These are phyloP conservation scores for Coracias cyanogaster DNA, from an alignment of 2,797 vertebrate genomes.

Conservation along the genomic window DNA sequence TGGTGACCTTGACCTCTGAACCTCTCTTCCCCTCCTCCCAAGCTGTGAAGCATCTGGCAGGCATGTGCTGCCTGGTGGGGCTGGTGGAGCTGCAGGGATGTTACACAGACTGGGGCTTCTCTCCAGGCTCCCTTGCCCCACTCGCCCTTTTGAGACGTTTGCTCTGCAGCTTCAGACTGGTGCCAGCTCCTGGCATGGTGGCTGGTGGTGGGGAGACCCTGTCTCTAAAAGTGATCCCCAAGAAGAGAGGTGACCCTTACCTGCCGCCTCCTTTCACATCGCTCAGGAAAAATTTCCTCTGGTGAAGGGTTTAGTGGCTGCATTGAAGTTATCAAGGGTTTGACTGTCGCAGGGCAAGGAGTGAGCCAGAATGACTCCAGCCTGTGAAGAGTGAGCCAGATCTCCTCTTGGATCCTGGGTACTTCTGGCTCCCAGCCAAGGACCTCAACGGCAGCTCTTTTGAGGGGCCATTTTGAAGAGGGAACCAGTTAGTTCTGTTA, in stretches of 20 bases:
- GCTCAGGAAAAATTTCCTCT: neutral
- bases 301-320: neutral
- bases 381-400: neutral
- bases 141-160: neutral
- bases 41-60: slow-evolving; percentile 3
- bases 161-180: accelerated
- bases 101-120: neutral
- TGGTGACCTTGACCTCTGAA: neutral
- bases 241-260: neutral
- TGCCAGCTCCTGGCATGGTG: neutral
- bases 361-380: neutral
- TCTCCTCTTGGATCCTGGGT: neutral
- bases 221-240: neutral
- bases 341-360: neutral
- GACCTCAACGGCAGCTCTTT: accelerated
- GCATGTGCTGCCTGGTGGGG: slow-evolving; percentile 3
- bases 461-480: neutral
- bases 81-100: neutral
- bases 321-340: neutral
- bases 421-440: neutral
- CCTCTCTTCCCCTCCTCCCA: neutral
- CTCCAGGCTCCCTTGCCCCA: neutral
- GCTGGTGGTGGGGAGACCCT: neutral
- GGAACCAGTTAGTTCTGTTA: neutral
- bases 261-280: neutral